Evolutionary conservation across 2,888 invertebrate genomes (phyloP), one percentile per base, ranked within the genome.

Genomic region (Cheilosia impressa): DNA sequence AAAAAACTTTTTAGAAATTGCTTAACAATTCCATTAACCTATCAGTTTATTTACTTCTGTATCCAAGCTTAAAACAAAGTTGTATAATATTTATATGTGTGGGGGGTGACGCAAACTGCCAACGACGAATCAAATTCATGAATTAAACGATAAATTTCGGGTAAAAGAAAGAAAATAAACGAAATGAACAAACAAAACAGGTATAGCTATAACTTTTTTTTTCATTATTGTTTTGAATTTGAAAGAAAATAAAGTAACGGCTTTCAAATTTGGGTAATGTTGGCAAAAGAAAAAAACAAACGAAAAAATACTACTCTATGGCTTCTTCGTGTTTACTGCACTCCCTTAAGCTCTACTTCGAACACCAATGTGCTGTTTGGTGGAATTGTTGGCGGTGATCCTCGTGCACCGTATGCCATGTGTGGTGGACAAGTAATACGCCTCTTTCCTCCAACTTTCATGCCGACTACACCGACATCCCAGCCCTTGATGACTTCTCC

Each of bases 401-500:
- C 97, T 91, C 95, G 96, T 27, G 89, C 87, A 0, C 92, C 97
- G 94, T 95, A 98, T 94, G 95, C 98, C 95, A 97, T 95, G 60
- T 94, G 93, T 62, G 98, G 95, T 81, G 98, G 98, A 91, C 97
- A 96, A 17, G 94, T 94, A 69, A 98, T 94, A 89, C 95, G 95
- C 90, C 98, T 94, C 92, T 97, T 98, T 88, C 98, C 98, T 41
- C 98, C 98, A 78, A 97, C 95, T 93, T 97, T 97, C 98, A 99
- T 98, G 62, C 98, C 98, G 50, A 93, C 93, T n/a, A 98, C 93
- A 65, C 97, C 98, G 45, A 96, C 92, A 90, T 98, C 98, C 98
- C 97, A 98, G 15, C 97, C 98, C 88, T 95, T 95, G 90, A 98
- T 98, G 0, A 98, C 98, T 91, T 98, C 97, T 87, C 96, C 95